Percentiles rank a stretch among this genome's conserved stretches.
phyloP scores from a whole-genome alignment of 2,888 invertebrate species.

The Drosophila quinaria region DNA sequence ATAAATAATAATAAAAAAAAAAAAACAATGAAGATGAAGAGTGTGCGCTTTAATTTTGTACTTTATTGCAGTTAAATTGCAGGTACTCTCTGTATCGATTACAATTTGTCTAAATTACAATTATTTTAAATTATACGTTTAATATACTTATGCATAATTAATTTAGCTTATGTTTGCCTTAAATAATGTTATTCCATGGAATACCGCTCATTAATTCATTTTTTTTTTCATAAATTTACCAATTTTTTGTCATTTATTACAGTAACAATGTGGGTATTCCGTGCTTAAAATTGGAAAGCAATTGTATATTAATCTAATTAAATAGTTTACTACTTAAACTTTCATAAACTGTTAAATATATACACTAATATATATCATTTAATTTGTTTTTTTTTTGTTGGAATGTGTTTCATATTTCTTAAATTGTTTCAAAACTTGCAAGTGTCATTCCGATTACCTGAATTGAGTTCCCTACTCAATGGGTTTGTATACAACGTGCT shows the following conservation, averaged over 20 bases:
- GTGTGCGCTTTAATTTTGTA: neutral
- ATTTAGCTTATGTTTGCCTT: neutral
- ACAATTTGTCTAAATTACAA: neutral
- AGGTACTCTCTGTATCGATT: neutral
- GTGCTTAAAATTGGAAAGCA: neutral
- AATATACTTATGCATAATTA: neutral
- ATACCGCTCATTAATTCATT: neutral
- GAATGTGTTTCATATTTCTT: neutral
- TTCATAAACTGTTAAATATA: neutral
- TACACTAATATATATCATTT: neutral
- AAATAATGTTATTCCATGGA: neutral
- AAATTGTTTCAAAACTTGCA: neutral
- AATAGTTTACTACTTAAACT: neutral
- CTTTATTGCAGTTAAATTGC: neutral
- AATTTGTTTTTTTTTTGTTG: neutral
- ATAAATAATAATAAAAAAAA: constrained; percentile 32
- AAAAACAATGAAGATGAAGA: neutral
- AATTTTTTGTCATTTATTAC: neutral
- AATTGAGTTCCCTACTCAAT: no score
- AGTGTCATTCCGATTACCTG: neutral
- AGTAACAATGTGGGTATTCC: neutral
- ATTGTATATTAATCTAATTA: neutral
- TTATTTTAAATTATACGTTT: neutral
- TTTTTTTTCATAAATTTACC: neutral
- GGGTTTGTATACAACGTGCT: neutral